Evolutionary conservation across 2,797 vertebrate genomes (phyloP).

Genomic region (Sphenopsis melanotis): DNA sequence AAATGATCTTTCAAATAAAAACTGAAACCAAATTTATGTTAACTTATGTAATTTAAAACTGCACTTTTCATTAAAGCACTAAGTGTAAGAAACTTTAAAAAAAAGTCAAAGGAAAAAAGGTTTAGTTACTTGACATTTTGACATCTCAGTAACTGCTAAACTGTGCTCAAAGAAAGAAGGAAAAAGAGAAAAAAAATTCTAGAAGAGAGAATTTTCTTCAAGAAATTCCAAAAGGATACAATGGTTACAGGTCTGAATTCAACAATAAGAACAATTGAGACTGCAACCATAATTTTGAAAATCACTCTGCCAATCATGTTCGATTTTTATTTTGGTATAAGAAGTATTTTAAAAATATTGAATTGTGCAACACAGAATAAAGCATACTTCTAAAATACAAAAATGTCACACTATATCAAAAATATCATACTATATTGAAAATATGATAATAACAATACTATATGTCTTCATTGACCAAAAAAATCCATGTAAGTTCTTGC

Average conservation of each 20-base stretch:
- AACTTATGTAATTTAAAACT: background rate
- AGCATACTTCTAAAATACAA: background rate
- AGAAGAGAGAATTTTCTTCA: background rate
- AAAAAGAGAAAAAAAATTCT: background rate
- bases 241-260: background rate
- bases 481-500: fast-evolving
- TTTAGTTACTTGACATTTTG: background rate
- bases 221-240: background rate
- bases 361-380: background rate
- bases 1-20: background rate
- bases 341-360: background rate
- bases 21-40: background rate
- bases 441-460: background rate
- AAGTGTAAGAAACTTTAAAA: fast-evolving
- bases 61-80: background rate
- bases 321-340: background rate
- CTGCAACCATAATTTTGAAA: background rate
- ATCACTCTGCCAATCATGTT: background rate
- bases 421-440: background rate
- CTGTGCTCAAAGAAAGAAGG: background rate
- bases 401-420: background rate
- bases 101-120: background rate
- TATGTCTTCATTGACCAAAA: background rate
- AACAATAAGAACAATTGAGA: background rate
- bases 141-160: background rate